Percentiles rank a stretch among this genome's conserved stretches.
These are phyloP conservation scores for Acipenser ruthenus DNA, from an alignment of 2,797 vertebrate species.

Conservation along the genomic window DNA sequence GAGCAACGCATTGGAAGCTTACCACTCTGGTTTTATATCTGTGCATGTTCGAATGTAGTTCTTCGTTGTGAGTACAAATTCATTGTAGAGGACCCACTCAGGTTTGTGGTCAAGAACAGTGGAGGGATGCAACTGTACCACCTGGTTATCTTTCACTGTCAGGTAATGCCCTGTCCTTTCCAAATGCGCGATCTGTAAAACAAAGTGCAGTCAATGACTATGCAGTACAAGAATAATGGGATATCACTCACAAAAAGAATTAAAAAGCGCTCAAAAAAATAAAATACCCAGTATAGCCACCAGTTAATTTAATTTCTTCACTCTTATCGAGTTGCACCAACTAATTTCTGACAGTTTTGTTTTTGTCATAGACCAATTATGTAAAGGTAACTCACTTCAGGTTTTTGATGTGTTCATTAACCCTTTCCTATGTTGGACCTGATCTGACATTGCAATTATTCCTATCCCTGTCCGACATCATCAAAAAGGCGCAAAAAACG, in stretches of 20 bases:
- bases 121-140: conserved; percentile 94
- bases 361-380: too few species aligned
- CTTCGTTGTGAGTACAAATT: conserved; percentile 97
- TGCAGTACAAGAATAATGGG: too few species aligned
- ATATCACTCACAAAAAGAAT: background rate
- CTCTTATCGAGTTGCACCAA: too few species aligned
- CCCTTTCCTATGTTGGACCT: too few species aligned
- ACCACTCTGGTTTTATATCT: conserved; percentile 97
- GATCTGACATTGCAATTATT: too few species aligned
- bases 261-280: background rate
- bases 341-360: too few species aligned
- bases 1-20: conserved; percentile 27
- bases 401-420: too few species aligned
- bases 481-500: too few species aligned
- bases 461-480: too few species aligned
- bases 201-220: conserved; percentile 17
- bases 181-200: conserved; percentile 84
- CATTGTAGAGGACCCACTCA: conserved; percentile 97
- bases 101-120: conserved; percentile 97
- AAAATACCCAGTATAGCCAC: background rate
- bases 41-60: conserved; percentile 97
- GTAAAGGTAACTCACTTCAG: too few species aligned
- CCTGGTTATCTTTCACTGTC: conserved; percentile 98
- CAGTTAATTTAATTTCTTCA: too few species aligned
- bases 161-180: conserved; percentile 95